Base-by-base conservation (phyloP, 2,113 vertebrate species). In the Poicephalus meyeri region DNA sequence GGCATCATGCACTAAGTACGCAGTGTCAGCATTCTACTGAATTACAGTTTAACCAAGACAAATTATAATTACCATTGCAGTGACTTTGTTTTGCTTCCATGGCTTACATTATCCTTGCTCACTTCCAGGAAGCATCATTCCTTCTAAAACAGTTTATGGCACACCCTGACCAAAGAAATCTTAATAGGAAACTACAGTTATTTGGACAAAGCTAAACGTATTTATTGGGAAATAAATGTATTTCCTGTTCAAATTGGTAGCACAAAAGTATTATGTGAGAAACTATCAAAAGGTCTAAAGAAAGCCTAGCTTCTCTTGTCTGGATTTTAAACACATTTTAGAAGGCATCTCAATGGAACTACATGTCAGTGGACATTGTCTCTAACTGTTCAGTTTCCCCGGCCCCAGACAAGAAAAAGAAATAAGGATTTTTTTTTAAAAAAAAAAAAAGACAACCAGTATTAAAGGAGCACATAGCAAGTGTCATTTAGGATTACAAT, bases 201-300 rank as follows among this genome's bases (percentile, higher is more conserved):
- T 92, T 76, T 41, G 78, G 89, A 56, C 41, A 86, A 90, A 95
- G 68, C 64, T 56, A 49, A 52, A 83, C 5, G 5, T 91, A 97
- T 79, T 66, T 55, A 47, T 63, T 89, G 91, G 66, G 52, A 97
- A 95, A 96, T 92, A 93, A 91, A 91, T 90, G 9, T 29, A 91
- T 88, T 95, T 93, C 86, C 88, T 91, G 79, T 53, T 77, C 82
- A 50, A 92, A 94, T 49, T 65, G 63, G 64, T 47, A 66, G 41
- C 52, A 79, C 66, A 79, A 33, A 69, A n/a, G 69, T 53, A 93
- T 86, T 39, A 69, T 10, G 78, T 77, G 92, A 81, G 80, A 93
- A 79, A 71, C 44, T 53, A 76, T 52, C 83, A 86, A 49, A 72
- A 81, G 82, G 58, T 86, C 60, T 91, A 63, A 86, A 90, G 82